phyloP scores from a whole-genome alignment of 2,113 vertebrate species.

The Raja brachyura region DNA sequence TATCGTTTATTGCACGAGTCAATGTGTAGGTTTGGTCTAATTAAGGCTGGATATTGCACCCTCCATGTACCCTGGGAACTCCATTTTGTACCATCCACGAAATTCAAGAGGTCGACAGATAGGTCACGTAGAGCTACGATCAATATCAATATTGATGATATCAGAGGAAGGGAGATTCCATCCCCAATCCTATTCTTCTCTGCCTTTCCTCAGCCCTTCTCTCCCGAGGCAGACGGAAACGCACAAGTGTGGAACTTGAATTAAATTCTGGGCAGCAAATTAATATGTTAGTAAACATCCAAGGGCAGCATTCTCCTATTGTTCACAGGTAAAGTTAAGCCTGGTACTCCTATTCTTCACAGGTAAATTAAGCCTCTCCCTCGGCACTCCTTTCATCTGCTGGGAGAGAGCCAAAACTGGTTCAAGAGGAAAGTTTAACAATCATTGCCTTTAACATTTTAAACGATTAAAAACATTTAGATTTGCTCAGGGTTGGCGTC shows the following conservation, averaged over 20 bases:
- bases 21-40: background rate
- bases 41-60: background rate
- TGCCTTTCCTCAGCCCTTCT: too few relatives aligned
- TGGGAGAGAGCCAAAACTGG: background rate
- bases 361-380: background rate
- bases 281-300: background rate
- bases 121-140: background rate
- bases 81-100: background rate
- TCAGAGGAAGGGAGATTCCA: too few relatives aligned
- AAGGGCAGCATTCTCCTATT: background rate
- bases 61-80: background rate
- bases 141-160: background rate
- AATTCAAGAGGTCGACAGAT: background rate
- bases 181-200: too few relatives aligned
- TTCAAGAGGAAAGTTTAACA: background rate
- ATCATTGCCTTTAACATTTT: background rate
- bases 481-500: background rate
- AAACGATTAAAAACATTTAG: background rate
- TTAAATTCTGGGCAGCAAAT: too few relatives aligned
- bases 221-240: too few relatives aligned
- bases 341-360: background rate
- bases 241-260: too few relatives aligned
- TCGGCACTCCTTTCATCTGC: background rate
- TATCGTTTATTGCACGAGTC: background rate
- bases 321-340: background rate